Base-by-base conservation (phyloP, 2,797 vertebrate genomes). In the Carapus acus region DNA sequence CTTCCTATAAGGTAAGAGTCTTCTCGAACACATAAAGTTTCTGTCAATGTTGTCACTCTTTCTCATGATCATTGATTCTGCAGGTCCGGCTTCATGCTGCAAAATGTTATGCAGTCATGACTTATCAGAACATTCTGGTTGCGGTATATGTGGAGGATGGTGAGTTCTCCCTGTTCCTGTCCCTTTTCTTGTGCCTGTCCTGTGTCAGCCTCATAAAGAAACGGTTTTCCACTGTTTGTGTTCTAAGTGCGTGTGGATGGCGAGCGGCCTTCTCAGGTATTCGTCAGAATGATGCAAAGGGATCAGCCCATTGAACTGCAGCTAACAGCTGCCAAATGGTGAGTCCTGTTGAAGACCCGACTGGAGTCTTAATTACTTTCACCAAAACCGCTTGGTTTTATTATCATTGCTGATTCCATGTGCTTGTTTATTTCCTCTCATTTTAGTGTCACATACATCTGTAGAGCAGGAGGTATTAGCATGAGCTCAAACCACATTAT, bases 271-370 rank as follows among this genome's bases (percentile, higher is more conserved):
- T 91, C 92, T 73, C 94, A 97, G 83, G 94, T 97, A 84, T 96
- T 98, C 86, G 94, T 95, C 83, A 90, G 90, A 91, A 98, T 98
- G 96, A 91, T 99, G 86, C 95, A 98, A 85, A 91, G 96, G 81
- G 94, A 99, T 87, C 94, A 94, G 71, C 93, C 94, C 45, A 92
- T 99, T 72, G 96, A 99, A 87, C 98, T 99, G 94, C 96, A 99
- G 78, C 90, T 99, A 71, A 99, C 96, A 0, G 92, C 96, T 70
- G 94, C 94, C 83, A 99, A 99, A 94, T 99, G 96, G 96, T 99
- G 85, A 92, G 85, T 42, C 3, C 21, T 1, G 1, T 6, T 11
- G 8, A 27, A 4, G 9, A 27, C 24, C 9, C 9, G 24, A 27
- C 24, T 41, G 33, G 14, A 24, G n/a, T 43, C 43, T 7, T 33